Percentiles rank a stretch among this genome's conserved stretches.
Evolutionary conservation across 2,113 vertebrate species (phyloP).

Genomic region (Gracilinanus agilis): DNA sequence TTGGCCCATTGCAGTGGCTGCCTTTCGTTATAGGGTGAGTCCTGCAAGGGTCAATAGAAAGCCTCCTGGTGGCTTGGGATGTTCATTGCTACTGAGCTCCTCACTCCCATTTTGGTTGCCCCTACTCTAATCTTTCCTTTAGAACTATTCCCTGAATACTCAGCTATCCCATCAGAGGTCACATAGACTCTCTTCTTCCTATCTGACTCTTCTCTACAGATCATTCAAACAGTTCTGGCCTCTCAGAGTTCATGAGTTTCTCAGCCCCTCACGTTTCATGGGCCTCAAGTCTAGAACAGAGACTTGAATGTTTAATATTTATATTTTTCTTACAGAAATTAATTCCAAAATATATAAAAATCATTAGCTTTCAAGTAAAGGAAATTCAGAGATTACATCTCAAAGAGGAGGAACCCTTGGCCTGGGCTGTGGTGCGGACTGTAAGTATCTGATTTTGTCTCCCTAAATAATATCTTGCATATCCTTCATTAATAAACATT

Average conservation of each 20-base stretch:
- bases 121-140: background rate
- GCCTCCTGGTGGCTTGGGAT: background rate
- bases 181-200: background rate
- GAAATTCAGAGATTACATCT: background rate
- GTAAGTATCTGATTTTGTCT: background rate
- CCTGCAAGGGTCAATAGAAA: background rate
- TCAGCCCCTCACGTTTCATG: background rate
- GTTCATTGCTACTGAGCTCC: background rate
- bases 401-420: background rate
- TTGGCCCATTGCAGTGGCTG: background rate
- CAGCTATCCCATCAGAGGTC: background rate
- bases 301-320: background rate
- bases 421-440: background rate
- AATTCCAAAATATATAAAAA: background rate
- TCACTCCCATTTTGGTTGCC: background rate
- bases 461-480: background rate
- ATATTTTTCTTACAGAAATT: background rate
- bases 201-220: background rate
- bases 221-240: background rate
- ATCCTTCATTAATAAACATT: background rate
- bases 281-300: background rate
- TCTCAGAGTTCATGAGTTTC: background rate
- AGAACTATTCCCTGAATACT: background rate
- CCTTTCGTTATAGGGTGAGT: background rate
- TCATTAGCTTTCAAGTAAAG: background rate